phyloP scores from a whole-genome alignment of 2,888 invertebrate genomes.

The Drosophila stalkeri region DNA sequence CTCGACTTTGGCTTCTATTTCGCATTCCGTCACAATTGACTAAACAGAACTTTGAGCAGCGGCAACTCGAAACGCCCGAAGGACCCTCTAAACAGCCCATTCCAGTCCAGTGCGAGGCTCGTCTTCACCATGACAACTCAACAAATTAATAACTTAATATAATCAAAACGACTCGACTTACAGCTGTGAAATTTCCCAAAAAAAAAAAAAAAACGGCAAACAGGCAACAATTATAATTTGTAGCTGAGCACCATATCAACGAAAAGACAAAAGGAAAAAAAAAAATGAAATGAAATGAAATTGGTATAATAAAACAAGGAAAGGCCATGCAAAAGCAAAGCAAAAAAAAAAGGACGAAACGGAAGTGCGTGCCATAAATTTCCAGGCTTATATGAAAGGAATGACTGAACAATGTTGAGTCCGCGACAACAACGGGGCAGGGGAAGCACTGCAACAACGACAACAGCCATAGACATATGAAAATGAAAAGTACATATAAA shows the following conservation, averaged over 20 bases:
- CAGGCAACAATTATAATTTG: conserved; percentile 75
- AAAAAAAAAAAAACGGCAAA: conserved; percentile 64
- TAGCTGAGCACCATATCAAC: conserved; percentile 59
- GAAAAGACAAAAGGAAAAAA: conserved; percentile 27
- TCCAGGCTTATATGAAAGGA: conserved; percentile 67
- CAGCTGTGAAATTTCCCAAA: conserved; percentile 79
- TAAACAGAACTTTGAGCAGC: conserved; percentile 41
- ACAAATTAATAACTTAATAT: conserved; percentile 80
- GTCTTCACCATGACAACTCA: conserved; percentile 76
- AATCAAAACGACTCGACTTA: conserved; percentile 74
- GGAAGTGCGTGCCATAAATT: conserved; percentile 84
- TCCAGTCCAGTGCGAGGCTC: conserved; percentile 19
- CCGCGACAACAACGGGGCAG: conserved; percentile 56
- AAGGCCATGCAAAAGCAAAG: conserved; percentile 33
- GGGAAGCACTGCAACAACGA: conserved; percentile 1
- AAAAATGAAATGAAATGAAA: conserved; percentile 14
- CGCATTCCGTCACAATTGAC: conserved; percentile 54
- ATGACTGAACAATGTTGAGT: conserved; percentile 66
- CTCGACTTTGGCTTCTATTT: too few relatives aligned
- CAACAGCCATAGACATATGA: conserved; percentile 21
- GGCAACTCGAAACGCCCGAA: not conserved
- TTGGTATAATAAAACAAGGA: conserved; percentile 48
- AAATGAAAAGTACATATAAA: conserved; percentile 20
- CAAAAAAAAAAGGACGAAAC: conserved; percentile 55
- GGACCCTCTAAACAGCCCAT: conserved; percentile 8